Conservation (phyloP, 2,888 invertebrate species). For the Caenorhabditis sp. region DNA sequence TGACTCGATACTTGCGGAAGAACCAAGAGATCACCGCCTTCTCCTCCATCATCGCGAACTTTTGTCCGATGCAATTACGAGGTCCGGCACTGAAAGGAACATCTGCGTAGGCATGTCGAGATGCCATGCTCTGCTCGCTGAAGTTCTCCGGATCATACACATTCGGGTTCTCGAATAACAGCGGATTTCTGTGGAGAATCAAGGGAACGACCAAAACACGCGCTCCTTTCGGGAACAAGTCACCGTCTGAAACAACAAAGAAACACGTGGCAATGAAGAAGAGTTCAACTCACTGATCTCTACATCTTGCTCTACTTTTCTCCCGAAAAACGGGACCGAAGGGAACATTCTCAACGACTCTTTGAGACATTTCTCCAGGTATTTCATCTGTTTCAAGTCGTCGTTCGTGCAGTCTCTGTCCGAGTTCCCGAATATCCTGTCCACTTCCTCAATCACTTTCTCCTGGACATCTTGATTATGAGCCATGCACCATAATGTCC, state of each 20-base stretch:
- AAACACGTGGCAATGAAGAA: neutral
- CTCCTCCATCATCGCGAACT: conserved; percentile 77
- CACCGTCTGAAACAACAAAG: conserved; percentile 65
- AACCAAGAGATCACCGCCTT: conserved; percentile 84
- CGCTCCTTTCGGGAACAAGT: conserved; percentile 77
- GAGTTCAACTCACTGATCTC: conserved; percentile 66
- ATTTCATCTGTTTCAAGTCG: conserved; percentile 75
- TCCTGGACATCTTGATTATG: conserved; percentile 83
- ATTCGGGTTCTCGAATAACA: conserved; percentile 82
- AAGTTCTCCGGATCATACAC: conserved; percentile 84
- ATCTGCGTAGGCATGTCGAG: conserved; percentile 72
- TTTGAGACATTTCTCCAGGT: conserved; percentile 75
- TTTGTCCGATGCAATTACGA: conserved; percentile 78
- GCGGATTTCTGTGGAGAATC: conserved; percentile 82
- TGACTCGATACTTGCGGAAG: conserved; percentile 81
- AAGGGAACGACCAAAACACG: conserved; percentile 69
- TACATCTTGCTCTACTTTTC: conserved; percentile 80
- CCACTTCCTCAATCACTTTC: conserved; percentile 82
- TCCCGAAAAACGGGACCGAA: conserved; percentile 72
- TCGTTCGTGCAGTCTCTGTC: conserved; percentile 80
- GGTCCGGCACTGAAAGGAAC: conserved; percentile 77
- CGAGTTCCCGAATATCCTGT: conserved; percentile 80
- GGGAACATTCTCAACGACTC: conserved; percentile 75
- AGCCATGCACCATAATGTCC: conserved; percentile 84
- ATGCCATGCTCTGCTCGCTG: conserved; percentile 78